Evolutionary conservation across 2,797 vertebrate species (phyloP).

Genomic region (Chiropotes sagulatus): DNA sequence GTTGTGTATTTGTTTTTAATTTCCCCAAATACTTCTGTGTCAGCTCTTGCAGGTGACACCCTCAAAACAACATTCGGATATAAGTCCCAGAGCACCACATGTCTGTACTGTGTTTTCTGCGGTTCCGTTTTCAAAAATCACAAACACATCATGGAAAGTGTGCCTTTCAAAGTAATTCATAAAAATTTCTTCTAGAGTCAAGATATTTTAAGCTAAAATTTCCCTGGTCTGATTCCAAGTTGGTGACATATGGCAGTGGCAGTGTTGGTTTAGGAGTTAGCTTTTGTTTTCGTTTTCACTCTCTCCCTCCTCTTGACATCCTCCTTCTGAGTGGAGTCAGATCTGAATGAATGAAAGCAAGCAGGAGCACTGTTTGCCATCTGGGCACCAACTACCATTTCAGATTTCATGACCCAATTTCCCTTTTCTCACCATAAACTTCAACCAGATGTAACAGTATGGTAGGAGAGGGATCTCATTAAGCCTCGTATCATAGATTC

Average conservation of each 20-base stretch:
- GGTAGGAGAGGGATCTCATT: background rate
- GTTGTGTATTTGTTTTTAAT: constrained; percentile 31
- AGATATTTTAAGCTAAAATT: constrained; percentile 29
- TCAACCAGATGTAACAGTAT: background rate
- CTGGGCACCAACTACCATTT: constrained; percentile 19
- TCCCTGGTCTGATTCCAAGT: constrained; percentile 58
- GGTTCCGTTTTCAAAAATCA: background rate
- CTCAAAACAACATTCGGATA: background rate
- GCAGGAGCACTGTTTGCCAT: constrained; percentile 28
- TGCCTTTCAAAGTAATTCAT: constrained; percentile 52
- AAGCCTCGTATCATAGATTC: background rate
- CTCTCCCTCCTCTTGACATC: constrained; percentile 46
- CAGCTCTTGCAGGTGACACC: background rate
- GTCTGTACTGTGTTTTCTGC: background rate
- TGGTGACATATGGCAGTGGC: constrained; percentile 54
- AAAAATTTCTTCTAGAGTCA: constrained; percentile 5
- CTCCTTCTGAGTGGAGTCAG: constrained; percentile 30
- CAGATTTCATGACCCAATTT: background rate
- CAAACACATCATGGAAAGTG: background rate
- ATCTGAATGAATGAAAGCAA: constrained; percentile 31
- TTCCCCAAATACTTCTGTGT: constrained; percentile 6
- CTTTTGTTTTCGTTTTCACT: constrained; percentile 56
- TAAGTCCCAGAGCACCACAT: background rate
- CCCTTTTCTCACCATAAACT: constrained; percentile 29
- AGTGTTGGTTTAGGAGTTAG: background rate